Evolutionary conservation across 2,888 invertebrate genomes (phyloP).

Genomic region (Plusia festucae): DNA sequence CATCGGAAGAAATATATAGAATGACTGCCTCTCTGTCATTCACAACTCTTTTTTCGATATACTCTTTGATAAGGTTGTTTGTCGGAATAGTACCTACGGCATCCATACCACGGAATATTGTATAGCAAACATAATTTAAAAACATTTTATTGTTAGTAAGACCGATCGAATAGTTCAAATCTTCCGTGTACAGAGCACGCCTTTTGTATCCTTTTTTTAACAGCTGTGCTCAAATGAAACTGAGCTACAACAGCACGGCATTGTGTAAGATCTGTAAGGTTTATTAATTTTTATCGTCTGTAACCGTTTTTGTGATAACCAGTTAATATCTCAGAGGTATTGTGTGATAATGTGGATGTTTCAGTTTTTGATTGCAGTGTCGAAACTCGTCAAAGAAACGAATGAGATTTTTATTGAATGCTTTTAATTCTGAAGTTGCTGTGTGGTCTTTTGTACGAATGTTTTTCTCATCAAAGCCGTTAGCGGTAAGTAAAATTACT

Average conservation of each 20-base stretch:
- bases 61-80: too few species aligned
- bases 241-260: not conserved
- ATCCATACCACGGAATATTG: too few species aligned
- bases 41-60: too few species aligned
- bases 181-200: not conserved
- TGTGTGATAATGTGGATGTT: conserved; percentile 44
- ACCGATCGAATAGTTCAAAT: not conserved
- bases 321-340: conserved; percentile 42
- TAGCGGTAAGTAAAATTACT: conserved; percentile 3
- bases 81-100: too few species aligned
- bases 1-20: too few species aligned
- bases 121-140: too few species aligned
- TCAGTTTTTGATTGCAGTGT: conserved; percentile 15
- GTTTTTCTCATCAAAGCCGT: not conserved
- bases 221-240: not conserved
- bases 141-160: too few species aligned
- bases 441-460: conserved; percentile 15
- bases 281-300: conserved; percentile 43
- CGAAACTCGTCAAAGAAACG: conserved; percentile 22
- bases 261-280: conserved; percentile 41
- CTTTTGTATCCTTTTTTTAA: not conserved
- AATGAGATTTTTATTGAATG: conserved; percentile 7
- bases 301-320: conserved; percentile 34
- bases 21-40: too few species aligned
- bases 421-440: conserved; percentile 8